Evolutionary conservation across 2,797 vertebrate genomes (phyloP), one percentile per base, ranked within the genome.

Genomic region (Gymnopithys bicolor): DNA sequence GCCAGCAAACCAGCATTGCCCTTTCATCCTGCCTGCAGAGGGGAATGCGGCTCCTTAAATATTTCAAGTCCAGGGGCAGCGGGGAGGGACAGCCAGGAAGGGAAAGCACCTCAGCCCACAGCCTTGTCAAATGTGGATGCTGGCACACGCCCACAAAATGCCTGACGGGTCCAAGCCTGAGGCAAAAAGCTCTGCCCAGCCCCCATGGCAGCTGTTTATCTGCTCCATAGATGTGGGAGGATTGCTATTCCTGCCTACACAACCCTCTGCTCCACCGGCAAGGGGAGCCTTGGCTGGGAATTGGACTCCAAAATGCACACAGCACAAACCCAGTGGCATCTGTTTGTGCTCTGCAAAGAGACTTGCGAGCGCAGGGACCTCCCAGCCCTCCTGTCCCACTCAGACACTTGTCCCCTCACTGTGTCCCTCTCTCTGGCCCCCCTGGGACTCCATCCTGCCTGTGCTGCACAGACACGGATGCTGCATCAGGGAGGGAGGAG

Each of bases 221-320:
- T 45, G n/a, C 69, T 95, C 86, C 74, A 11, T 2, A 69, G 58
- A 84, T 51, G 70, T 14, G 32, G 83, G n/a, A 88, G 46, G 28
- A 94, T 67, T 91, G 81, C 63, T 84, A 4, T 58, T 80, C 48
- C 85, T 90, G 90, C 90, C 80, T 84, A 35, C 66, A 68, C 49
- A 87, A 77, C 49, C 30, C 56, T 91, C 66, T 6, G 8, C 66
- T 89, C 69, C 55, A 11, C 18, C 12, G 10, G 93, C 91, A 86
- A 86, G 78, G 85, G 87, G 76, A 93, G 82, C n/a, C 82, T n/a
- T 88, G 52, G 8, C 66, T 91, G 95, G 94, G 91, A 96, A 90
- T 64, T 94, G 82, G 49, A 93, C 85, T 84, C 71, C 17, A 37
- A 79, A 73, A 74, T 0, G 1, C 73, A 52, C 0, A 27, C 71